Conservation (phyloP, 2,797 vertebrate species). For the Mycteria americana region DNA sequence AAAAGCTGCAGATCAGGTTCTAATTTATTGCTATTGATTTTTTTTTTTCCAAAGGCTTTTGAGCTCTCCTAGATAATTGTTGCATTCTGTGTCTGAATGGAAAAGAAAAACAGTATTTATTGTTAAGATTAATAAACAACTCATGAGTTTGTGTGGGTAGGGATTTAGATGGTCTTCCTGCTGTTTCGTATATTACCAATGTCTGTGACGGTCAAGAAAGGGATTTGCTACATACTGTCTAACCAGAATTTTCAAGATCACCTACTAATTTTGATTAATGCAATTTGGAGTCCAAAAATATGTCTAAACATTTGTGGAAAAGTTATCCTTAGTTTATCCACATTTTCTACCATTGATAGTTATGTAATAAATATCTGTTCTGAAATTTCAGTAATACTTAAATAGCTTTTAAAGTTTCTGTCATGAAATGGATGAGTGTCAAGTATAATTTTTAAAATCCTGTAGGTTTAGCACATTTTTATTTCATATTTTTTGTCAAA, state of each 20-base stretch:
- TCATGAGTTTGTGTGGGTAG: neutral
- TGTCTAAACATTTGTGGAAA: neutral
- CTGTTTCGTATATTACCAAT: neutral
- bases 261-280: neutral
- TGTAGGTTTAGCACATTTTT: neutral
- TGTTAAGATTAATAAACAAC: neutral
- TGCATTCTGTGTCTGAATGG: neutral
- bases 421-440: neutral
- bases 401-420: neutral
- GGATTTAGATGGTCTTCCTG: neutral
- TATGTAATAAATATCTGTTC: neutral
- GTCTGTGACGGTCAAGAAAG: neutral
- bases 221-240: neutral
- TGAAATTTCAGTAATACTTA: neutral
- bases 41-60: neutral
- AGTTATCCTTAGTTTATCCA: neutral
- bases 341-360: neutral
- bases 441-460: neutral
- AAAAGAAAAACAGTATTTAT: neutral
- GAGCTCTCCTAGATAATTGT: neutral
- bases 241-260: neutral
- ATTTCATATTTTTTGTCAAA: neutral
- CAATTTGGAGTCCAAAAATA: neutral
- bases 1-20: neutral
- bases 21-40: neutral